phyloP scores from a whole-genome alignment of 2,113 vertebrate genomes.

The Smithornis capensis region DNA sequence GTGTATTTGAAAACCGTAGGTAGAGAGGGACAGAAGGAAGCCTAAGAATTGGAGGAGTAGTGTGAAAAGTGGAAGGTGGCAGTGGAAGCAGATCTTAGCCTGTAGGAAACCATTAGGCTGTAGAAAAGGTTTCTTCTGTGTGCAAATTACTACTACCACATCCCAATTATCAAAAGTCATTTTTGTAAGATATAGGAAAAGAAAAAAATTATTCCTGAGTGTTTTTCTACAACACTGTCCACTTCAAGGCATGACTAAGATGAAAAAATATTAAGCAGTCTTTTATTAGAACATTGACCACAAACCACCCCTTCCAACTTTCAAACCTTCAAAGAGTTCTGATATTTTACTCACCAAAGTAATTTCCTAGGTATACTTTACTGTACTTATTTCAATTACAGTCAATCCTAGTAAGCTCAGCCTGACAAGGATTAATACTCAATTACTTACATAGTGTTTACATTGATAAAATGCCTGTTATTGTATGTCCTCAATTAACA shows the following conservation, averaged over 20 bases:
- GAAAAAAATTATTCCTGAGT: background rate
- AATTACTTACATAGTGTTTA: background rate
- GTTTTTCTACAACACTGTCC: background rate
- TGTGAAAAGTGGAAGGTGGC: background rate
- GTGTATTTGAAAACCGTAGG: background rate
- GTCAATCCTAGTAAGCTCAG: background rate
- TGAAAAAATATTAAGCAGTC: background rate
- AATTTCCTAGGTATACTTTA: background rate
- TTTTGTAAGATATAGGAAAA: background rate
- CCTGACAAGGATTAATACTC: background rate
- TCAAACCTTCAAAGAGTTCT: background rate
- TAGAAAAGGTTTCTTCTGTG: background rate
- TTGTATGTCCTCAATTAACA: slow-evolving; percentile 15
- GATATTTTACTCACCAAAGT: background rate
- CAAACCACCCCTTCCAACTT: background rate
- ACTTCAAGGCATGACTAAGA: background rate
- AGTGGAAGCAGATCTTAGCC: background rate
- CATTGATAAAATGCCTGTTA: background rate
- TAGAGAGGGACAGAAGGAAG: background rate
- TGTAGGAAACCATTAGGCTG: background rate
- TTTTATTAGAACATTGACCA: background rate
- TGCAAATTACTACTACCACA: background rate
- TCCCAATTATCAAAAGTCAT: background rate
- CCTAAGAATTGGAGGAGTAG: background rate
- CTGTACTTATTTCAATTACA: background rate